Base-by-base conservation (phyloP, 2,888 invertebrate genomes). In the Drosophila neoperkinsi region DNA sequence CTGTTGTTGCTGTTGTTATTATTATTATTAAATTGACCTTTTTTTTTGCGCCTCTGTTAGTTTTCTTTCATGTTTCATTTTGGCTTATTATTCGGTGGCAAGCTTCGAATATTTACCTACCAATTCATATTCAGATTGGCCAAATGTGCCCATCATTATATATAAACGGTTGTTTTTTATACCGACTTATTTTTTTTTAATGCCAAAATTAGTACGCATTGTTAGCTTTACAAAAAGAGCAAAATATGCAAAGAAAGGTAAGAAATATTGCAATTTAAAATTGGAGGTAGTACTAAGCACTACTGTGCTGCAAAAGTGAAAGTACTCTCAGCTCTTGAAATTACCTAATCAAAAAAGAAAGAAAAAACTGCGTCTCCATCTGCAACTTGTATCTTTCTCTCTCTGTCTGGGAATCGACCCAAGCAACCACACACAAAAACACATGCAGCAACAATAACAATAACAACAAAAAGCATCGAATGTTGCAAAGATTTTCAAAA, bases 11-110 rank as follows among this genome's bases (percentile, higher is more conserved):
- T 25, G 16, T 53, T 52, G 11, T 21, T 53, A 25, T 72, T 84
- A 56, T 63, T 75, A 77, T 88, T 90, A 90, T 88, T 74, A 90
- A 91, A 78, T 85, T 91, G 91, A 87, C 90, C 91, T 88, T 87
- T 46, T n/a, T 46, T 38, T 86, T 84, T 88, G 79, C n/a, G 70
- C 73, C 63, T 68, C 71, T 83, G 73, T 81, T 66, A 41, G 36
- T 72, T 53, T 74, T 69, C 52, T 58, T 57, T 49, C 21, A 25
- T 53, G 49, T 69, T 67, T 79, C n/a, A 51, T 64, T 71, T 58
- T 53, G 28, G 21, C 70, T 77, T 73, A 77, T 57, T 46, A 66
- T 66, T 77, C 65, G 74, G 74, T 82, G 82, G 84, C 81, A 78
- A 61, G 56, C 55, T 63, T 66, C 51, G 49, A 74, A 52, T 63